Conservation (phyloP, 2,888 invertebrate genomes). For the Cacoxenus indagator region DNA sequence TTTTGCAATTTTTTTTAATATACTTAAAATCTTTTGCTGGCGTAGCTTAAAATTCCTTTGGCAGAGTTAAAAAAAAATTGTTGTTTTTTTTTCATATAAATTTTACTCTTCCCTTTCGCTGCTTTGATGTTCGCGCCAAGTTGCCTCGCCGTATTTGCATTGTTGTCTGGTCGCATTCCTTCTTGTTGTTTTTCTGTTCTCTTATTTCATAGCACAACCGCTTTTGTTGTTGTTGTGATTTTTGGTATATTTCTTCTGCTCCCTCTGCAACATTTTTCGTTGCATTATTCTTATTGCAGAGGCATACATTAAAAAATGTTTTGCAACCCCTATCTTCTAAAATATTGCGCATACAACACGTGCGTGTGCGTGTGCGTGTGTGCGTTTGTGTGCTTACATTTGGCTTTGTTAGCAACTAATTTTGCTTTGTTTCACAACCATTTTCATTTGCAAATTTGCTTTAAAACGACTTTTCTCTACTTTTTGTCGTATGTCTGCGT, state of each 20-base stretch:
- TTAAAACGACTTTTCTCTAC: conserved; percentile 13
- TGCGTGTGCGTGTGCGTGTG: conserved; percentile 20
- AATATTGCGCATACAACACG: conserved; percentile 58
- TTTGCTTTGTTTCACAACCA: conserved; percentile 26
- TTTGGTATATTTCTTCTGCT: conserved; percentile 16
- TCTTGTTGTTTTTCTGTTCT: conserved; percentile 16
- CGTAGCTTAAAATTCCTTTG: not conserved
- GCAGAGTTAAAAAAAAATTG: no score
- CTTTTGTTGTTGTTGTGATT: conserved; percentile 23
- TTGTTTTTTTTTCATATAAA: no score
- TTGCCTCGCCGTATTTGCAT: no score
- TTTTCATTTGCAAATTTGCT: conserved; percentile 21
- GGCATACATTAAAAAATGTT: not conserved
- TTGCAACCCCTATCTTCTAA: conserved; percentile 52
- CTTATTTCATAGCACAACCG: conserved; percentile 25
- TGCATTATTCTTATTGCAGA: conserved; percentile 13
- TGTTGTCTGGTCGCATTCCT: conserved; percentile 13
- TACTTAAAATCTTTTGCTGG: not conserved
- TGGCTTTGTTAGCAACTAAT: conserved; percentile 26
- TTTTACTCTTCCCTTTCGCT: no score
- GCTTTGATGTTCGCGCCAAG: no score
- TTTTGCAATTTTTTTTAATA: conserved; percentile 27
- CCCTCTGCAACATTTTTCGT: no score
- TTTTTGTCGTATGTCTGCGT: not conserved
- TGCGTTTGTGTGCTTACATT: not conserved